A percentile compares a stretch with the other conserved stretches of the same genome.
These are phyloP conservation scores for Xiphophorus hellerii DNA, from an alignment of 2,113 vertebrate species.

Conservation along the genomic window DNA sequence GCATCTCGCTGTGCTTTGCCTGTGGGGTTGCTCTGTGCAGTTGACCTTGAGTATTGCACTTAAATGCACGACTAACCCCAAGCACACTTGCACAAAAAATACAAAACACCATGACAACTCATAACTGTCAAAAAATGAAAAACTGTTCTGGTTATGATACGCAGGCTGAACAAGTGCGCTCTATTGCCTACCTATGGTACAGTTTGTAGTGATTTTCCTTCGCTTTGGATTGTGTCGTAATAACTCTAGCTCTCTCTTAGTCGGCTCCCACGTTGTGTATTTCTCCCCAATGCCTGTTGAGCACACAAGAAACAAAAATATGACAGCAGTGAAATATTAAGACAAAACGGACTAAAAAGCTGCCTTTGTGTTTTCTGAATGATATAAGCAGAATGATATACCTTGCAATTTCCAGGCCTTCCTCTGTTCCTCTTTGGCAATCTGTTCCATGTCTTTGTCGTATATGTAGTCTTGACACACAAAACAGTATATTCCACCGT, in stretches of 20 bases:
- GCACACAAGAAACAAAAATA: slow-evolving; percentile 31
- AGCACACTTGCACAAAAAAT: background rate
- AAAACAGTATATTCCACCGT: slow-evolving; percentile 99
- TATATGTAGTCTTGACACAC: slow-evolving; percentile 99
- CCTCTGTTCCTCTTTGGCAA: slow-evolving; percentile 99
- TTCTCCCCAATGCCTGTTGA: slow-evolving; percentile 93
- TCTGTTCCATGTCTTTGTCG: slow-evolving; percentile 99
- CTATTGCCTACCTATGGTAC: slow-evolving; percentile 91
- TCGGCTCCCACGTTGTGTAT: slow-evolving; percentile 99
- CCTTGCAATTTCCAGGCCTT: slow-evolving; percentile 99
- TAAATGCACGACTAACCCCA: slow-evolving; percentile 39
- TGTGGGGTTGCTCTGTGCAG: slow-evolving; percentile 23
- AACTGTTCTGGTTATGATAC: slow-evolving; percentile 16
- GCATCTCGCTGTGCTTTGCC: slow-evolving; percentile 12
- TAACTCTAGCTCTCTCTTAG: slow-evolving; percentile 96
- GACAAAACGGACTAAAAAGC: background rate
- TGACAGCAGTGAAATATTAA: background rate
- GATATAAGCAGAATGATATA: slow-evolving; percentile 57
- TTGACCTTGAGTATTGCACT: slow-evolving; percentile 47
- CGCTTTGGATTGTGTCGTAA: slow-evolving; percentile 98
- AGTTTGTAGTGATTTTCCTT: slow-evolving; percentile 98
- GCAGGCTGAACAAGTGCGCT: slow-evolving; percentile 7
- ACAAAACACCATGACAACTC: slow-evolving; percentile 16
- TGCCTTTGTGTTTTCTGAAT: slow-evolving; percentile 3
- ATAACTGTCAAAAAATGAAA: slow-evolving; percentile 17